These are phyloP conservation scores for Bombyx mandarina DNA, from an alignment of 1,140 invertebrate species.

Conservation along the genomic window DNA sequence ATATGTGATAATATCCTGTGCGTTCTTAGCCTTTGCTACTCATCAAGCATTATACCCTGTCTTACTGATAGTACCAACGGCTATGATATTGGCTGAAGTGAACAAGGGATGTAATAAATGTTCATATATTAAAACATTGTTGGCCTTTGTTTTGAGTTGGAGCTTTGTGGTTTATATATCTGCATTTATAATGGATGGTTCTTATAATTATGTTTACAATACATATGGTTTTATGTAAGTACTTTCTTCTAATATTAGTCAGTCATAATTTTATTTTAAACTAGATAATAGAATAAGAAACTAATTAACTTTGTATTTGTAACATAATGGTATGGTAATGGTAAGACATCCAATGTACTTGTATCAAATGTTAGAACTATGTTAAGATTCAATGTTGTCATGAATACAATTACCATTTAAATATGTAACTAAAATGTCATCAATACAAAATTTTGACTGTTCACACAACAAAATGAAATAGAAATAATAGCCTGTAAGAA, in stretches of 20 bases:
- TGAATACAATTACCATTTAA: no score
- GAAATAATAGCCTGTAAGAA: no score
- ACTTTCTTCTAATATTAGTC: neutral
- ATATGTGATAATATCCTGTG: conserved; percentile 72
- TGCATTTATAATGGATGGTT: conserved; percentile 71
- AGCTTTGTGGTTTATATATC: conserved; percentile 62
- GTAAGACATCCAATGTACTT: no score
- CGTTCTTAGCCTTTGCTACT: conserved; percentile 82
- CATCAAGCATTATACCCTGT: conserved; percentile 91
- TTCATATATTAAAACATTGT: conserved; percentile 62
- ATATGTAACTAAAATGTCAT: no score
- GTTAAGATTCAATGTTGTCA: no score
- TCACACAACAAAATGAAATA: no score
- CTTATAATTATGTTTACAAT: conserved; percentile 81
- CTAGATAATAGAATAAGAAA: no score
- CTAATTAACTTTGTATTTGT: no score
- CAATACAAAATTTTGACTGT: no score
- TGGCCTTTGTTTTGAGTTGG: conserved; percentile 51
- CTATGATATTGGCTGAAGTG: conserved; percentile 62
- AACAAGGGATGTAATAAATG: conserved; percentile 66
- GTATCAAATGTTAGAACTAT: no score
- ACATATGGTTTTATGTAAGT: conserved; percentile 90
- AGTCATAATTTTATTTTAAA: no score
- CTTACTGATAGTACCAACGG: conserved; percentile 85
- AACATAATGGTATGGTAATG: no score